phyloP scores from a whole-genome alignment of 2,113 vertebrate genomes.

The Charina bottae region DNA sequence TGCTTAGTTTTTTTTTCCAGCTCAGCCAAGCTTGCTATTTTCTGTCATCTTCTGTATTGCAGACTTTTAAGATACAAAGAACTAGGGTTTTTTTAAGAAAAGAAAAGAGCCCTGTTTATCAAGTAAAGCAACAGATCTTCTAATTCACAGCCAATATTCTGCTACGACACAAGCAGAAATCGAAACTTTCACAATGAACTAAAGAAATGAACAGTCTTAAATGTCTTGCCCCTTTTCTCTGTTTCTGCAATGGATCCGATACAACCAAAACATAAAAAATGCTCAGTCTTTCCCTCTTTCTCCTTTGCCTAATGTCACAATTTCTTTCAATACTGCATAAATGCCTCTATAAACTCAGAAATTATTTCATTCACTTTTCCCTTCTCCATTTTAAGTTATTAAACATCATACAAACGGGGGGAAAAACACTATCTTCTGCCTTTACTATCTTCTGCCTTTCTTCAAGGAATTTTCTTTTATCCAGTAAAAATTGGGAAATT shows the following conservation, averaged over 20 bases:
- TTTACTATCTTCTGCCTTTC: no score
- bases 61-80: background rate
- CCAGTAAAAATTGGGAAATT: no score
- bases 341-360: background rate
- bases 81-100: background rate
- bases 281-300: constrained; percentile 20
- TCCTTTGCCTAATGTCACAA: background rate
- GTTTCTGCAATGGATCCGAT: background rate
- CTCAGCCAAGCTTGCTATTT: no score
- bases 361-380: no score
- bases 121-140: background rate
- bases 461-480: no score
- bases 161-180: background rate
- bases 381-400: background rate
- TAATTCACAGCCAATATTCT: background rate
- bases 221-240: background rate
- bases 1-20: no score
- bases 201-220: no score
- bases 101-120: background rate
- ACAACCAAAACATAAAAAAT: background rate
- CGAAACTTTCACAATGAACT: background rate
- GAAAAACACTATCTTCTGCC: no score
- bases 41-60: no score
- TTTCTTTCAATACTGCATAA: background rate
- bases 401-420: no score